Conservation (phyloP, 1,140 invertebrate species). For the Drosophila subobscura region DNA sequence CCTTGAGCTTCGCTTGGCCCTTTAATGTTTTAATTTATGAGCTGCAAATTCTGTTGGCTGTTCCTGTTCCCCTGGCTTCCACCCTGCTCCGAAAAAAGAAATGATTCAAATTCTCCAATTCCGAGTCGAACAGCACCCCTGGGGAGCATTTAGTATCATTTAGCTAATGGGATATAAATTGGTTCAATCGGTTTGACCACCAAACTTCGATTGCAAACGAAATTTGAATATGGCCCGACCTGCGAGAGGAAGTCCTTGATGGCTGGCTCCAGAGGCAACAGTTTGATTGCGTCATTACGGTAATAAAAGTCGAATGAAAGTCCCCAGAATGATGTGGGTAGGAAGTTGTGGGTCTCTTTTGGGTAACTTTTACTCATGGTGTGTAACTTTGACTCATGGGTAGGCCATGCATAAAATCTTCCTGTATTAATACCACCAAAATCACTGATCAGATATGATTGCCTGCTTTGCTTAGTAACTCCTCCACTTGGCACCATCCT, state of each 20-base stretch:
- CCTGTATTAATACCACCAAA: too few relatives aligned
- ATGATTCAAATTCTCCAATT: conserved; percentile 31
- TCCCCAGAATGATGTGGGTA: too few relatives aligned
- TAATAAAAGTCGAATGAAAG: conserved; percentile 12
- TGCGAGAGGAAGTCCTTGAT: background rate
- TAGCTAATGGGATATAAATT: conserved; percentile 77
- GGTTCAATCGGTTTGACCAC: conserved; percentile 39
- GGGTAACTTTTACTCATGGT: too few relatives aligned
- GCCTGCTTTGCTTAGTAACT: too few relatives aligned
- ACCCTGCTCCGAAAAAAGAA: background rate
- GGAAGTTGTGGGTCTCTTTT: too few relatives aligned
- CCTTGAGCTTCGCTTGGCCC: background rate
- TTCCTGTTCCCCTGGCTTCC: too few relatives aligned
- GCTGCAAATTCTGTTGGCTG: conserved; percentile 40
- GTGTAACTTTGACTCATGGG: too few relatives aligned
- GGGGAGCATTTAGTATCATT: conserved; percentile 70
- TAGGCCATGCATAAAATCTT: too few relatives aligned
- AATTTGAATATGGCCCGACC: background rate
- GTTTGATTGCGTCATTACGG: conserved; percentile 44
- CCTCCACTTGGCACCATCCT: too few relatives aligned
- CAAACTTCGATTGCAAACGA: conserved; percentile 40
- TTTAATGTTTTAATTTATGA: conserved; percentile 77
- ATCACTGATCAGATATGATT: too few relatives aligned
- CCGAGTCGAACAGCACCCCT: conserved; percentile 26
- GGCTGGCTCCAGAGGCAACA: conserved; percentile 15